Evolutionary conservation across 2,113 vertebrate species (phyloP).

Genomic region (Aix galericulata): DNA sequence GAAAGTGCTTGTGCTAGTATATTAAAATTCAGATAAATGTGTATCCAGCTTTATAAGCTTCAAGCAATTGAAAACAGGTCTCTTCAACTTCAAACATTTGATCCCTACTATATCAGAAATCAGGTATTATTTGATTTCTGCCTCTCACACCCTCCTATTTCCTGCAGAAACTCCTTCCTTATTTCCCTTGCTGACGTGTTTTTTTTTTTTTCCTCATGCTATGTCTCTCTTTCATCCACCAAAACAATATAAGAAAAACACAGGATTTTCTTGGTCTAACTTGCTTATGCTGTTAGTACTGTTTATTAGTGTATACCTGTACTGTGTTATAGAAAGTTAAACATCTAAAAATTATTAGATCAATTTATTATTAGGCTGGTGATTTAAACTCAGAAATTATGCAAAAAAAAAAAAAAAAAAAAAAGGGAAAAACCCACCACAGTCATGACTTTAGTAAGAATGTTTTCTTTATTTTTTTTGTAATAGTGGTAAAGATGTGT

Average conservation of each 20-base stretch:
- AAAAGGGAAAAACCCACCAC: background rate
- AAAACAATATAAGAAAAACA: background rate
- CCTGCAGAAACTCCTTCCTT: background rate
- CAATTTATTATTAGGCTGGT: background rate
- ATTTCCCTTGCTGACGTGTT: background rate
- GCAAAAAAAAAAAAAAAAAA: background rate
- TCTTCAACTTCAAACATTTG: background rate
- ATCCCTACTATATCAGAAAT: background rate
- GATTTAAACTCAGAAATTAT: background rate
- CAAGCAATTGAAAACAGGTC: background rate
- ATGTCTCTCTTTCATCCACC: background rate
- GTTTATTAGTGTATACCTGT: background rate
- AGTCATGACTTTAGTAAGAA: background rate
- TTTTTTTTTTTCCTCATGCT: background rate
- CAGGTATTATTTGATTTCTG: background rate
- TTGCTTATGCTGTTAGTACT: background rate
- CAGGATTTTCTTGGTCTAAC: background rate
- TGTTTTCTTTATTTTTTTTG: too few relatives aligned
- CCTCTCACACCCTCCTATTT: background rate
- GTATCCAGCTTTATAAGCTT: background rate
- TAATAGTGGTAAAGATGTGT: background rate
- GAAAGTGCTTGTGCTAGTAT: background rate
- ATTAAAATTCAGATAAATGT: background rate
- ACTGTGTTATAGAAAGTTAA: background rate
- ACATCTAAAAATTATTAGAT: background rate